phyloP scores from a whole-genome alignment of 2,888 invertebrate species.

The Dasypogon diadema region DNA sequence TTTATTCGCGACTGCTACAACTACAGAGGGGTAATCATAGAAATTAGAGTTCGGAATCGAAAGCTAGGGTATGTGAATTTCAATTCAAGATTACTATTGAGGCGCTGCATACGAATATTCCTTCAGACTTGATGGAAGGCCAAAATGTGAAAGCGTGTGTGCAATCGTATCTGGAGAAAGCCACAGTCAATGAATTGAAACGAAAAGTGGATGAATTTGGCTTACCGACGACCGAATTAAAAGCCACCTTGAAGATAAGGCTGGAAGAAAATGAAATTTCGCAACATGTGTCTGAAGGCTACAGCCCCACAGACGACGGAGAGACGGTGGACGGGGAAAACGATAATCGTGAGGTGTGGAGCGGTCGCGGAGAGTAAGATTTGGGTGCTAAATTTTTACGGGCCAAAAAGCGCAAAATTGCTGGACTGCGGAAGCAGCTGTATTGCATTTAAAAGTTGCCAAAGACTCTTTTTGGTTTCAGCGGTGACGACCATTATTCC shows the following conservation, averaged over 20 bases:
- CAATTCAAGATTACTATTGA: not conserved
- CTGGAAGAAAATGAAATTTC: constrained; percentile 10
- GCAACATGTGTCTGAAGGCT: not conserved
- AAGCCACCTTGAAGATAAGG: constrained; percentile 6
- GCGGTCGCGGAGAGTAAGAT: not conserved
- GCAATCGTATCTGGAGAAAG: constrained; percentile 23
- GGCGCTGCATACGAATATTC: not conserved
- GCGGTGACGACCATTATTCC: constrained; percentile 6
- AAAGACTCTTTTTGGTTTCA: constrained; percentile 19
- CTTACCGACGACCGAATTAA: not conserved
- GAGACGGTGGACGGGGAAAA: not conserved
- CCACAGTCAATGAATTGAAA: not conserved
- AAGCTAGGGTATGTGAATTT: constrained; percentile 6
- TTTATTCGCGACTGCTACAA: too few species aligned
- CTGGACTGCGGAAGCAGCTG: not conserved
- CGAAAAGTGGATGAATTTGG: not conserved
- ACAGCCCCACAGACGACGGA: not conserved
- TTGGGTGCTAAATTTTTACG: not conserved
- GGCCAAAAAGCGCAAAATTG: not conserved
- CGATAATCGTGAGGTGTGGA: not conserved
- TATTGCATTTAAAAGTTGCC: constrained; percentile 7
- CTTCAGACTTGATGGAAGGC: constrained; percentile 9
- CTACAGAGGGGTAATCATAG: constrained; percentile 9
- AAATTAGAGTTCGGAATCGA: not conserved
- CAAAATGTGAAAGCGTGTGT: not conserved